Percentiles rank a stretch among this genome's conserved stretches.
phyloP scores from a whole-genome alignment of 2,797 vertebrate species.

The Bothrops alternatus region DNA sequence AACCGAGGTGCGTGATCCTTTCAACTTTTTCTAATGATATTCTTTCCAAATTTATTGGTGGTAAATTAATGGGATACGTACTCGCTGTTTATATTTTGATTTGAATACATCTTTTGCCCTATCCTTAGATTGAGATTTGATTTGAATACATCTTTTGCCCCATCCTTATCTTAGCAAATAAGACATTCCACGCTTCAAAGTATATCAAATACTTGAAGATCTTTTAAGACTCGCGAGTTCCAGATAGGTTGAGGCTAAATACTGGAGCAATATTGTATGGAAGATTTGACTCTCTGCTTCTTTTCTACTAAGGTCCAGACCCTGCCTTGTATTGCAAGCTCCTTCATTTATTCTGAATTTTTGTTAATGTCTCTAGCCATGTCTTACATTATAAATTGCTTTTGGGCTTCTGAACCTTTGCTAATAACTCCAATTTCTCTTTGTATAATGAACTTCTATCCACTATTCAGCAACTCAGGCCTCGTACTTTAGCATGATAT shows the following conservation, averaged over 20 bases:
- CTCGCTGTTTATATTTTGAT: neutral
- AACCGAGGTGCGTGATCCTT: too few species aligned
- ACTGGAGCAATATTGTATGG: neutral
- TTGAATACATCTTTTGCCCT: neutral
- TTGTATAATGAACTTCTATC: neutral
- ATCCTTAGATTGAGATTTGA: neutral
- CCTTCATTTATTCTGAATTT: neutral
- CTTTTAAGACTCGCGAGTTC: neutral
- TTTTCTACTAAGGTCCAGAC: neutral
- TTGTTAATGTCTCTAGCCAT: neutral
- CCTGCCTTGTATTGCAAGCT: neutral
- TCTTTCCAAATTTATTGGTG: too few species aligned
- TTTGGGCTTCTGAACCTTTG: neutral
- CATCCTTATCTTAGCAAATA: neutral
- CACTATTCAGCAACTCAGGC: neutral
- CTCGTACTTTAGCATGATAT: neutral
- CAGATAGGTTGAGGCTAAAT: neutral
- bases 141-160: neutral
- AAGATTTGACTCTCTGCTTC: neutral
- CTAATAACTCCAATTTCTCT: neutral
- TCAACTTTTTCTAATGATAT: too few species aligned
- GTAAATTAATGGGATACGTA: neutral
- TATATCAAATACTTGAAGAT: neutral
- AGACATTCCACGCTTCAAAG: neutral
- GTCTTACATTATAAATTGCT: neutral